These are phyloP conservation scores for Solenopsis fugax DNA, from an alignment of 1,140 invertebrate species.

Conservation along the genomic window DNA sequence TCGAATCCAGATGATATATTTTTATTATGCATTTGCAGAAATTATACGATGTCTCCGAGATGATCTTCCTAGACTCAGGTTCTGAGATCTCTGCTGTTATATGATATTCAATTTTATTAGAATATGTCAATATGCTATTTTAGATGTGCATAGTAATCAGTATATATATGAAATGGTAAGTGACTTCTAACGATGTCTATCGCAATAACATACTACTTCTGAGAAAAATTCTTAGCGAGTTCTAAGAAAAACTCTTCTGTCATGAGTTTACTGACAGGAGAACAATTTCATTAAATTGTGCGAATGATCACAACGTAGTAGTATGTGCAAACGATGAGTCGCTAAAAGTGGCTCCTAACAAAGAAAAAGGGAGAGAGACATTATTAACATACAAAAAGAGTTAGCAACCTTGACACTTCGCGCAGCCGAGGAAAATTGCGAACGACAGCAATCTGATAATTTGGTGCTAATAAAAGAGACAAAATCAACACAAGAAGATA, in stretches of 20 bases:
- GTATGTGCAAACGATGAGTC: neutral
- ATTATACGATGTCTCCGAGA: no score
- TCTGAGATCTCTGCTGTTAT: neutral
- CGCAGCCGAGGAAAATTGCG: neutral
- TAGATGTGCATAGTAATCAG: neutral
- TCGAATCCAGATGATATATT: neutral
- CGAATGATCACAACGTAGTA: neutral
- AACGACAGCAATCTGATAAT: no score
- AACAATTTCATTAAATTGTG: neutral
- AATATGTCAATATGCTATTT: neutral
- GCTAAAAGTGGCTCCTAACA: neutral
- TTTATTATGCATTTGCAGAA: neutral
- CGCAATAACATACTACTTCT: neutral
- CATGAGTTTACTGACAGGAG: neutral
- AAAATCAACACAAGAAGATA: neutral
- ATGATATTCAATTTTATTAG: neutral
- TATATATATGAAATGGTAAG: neutral
- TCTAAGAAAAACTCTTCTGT: slow-evolving; percentile 15
- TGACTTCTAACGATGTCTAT: neutral
- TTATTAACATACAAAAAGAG: slow-evolving; percentile 12
- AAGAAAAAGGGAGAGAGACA: neutral
- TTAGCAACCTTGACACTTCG: neutral
- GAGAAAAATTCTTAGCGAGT: neutral
- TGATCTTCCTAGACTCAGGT: neutral
- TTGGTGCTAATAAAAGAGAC: neutral